phyloP scores from a whole-genome alignment of 2,797 vertebrate species.

The Sciurus vulgaris region DNA sequence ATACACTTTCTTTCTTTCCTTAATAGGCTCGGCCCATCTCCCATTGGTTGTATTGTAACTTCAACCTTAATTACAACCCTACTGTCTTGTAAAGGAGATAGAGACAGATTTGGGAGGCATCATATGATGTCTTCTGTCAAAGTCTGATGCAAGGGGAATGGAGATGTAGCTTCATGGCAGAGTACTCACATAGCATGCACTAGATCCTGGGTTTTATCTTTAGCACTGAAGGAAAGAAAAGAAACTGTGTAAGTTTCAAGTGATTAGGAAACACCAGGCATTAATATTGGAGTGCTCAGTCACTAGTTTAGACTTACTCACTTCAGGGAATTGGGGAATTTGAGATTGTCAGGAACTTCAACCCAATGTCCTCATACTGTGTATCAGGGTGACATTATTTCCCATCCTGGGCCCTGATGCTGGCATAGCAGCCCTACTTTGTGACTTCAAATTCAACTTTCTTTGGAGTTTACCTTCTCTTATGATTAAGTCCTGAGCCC shows the following conservation, averaged over 20 bases:
- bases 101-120: not conserved
- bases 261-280: not conserved
- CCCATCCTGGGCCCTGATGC: not conserved
- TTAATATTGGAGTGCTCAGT: not conserved
- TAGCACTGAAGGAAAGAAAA: not conserved
- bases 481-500: not conserved
- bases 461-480: not conserved
- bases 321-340: not conserved
- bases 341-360: not conserved
- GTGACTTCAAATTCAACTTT: not conserved
- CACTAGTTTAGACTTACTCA: not conserved
- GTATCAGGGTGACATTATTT: not conserved
- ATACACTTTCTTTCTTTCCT: not conserved
- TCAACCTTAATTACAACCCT: not conserved
- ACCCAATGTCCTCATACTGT: not conserved
- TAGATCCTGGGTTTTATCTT: not conserved
- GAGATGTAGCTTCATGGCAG: not conserved
- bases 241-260: not conserved
- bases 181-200: not conserved
- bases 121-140: not conserved
- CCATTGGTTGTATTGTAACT: not conserved
- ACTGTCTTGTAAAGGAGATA: not conserved
- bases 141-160: not conserved
- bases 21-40: not conserved
- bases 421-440: not conserved